A percentile compares a stretch with the other conserved stretches of the same genome.
Evolutionary conservation across 2,113 vertebrate species (phyloP).

Genomic region (Sapayoa aenigma): DNA sequence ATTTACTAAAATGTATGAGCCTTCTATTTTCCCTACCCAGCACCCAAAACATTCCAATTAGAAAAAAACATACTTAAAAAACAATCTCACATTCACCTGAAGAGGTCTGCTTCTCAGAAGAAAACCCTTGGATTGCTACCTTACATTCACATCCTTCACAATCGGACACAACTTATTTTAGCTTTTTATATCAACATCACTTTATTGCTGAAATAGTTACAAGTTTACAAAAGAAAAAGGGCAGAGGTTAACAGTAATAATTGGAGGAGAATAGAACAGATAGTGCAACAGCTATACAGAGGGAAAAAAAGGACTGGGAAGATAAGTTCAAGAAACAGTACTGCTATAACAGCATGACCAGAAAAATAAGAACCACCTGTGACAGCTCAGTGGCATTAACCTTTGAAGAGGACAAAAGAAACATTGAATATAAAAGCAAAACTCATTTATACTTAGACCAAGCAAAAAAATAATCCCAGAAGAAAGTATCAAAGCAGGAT

Average conservation of each 20-base stretch:
- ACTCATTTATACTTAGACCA: slow-evolving; percentile 42
- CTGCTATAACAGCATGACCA: slow-evolving; percentile 44
- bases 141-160: slow-evolving; percentile 45
- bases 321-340: slow-evolving; percentile 59
- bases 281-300: slow-evolving; percentile 43
- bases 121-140: slow-evolving; percentile 16
- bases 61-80: not conserved
- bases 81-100: slow-evolving; percentile 19
- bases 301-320: slow-evolving; percentile 30
- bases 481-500: slow-evolving; percentile 62
- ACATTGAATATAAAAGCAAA: slow-evolving; percentile 49
- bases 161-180: slow-evolving; percentile 38
- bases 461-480: slow-evolving; percentile 58
- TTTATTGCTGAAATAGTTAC: slow-evolving; percentile 58
- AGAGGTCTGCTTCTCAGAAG: slow-evolving; percentile 18
- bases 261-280: slow-evolving; percentile 48
- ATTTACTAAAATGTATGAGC: not conserved
- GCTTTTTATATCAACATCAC: slow-evolving; percentile 50
- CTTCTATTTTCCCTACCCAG: slow-evolving; percentile 2
- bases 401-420: slow-evolving; percentile 64
- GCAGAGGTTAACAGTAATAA: slow-evolving; percentile 58
- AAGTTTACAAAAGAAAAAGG: slow-evolving; percentile 56
- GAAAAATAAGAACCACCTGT: slow-evolving; percentile 64
- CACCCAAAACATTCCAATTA: slow-evolving; percentile 40
- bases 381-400: slow-evolving; percentile 48